phyloP scores from a whole-genome alignment of 2,797 vertebrate species.

The Onychomys torridus region DNA sequence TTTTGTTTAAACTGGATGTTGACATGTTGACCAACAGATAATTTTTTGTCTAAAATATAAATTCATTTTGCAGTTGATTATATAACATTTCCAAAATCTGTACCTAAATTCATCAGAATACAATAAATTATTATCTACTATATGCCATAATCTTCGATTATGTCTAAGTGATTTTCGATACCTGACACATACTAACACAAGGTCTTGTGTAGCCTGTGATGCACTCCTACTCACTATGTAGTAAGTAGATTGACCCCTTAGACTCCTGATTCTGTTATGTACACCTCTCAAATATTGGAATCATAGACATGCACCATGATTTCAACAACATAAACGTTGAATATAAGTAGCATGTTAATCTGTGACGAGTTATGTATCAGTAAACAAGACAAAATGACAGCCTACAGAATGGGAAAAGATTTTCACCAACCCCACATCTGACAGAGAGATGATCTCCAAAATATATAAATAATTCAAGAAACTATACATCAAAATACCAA shows the following conservation, averaged over 20 bases:
- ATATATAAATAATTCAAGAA: no score
- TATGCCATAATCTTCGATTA: slow-evolving; percentile 11
- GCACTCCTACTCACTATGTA: neutral
- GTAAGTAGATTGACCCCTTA: neutral
- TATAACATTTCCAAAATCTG: neutral
- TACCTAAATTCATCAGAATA: slow-evolving; percentile 28
- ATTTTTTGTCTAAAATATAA: slow-evolving; percentile 33
- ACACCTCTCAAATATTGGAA: no score
- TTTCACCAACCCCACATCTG: no score
- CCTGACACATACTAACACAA: neutral
- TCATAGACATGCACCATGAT: neutral
- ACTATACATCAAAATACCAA: no score
- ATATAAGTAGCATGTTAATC: slow-evolving; percentile 68
- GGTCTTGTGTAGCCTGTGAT: neutral
- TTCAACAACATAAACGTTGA: slow-evolving; percentile 73
- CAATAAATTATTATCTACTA: slow-evolving; percentile 41
- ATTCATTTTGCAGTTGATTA: neutral
- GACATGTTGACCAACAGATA: neutral
- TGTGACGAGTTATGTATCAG: slow-evolving; percentile 41
- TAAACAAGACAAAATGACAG: no score
- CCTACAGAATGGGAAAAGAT: no score
- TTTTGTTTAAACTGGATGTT: neutral
- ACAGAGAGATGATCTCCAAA: no score
- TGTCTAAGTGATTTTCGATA: slow-evolving; percentile 53
- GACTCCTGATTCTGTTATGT: neutral